Evolutionary conservation across 2,888 invertebrate genomes (phyloP), one percentile per base, ranked within the genome.

Genomic region (Dromius quadrimaculatus): DNA sequence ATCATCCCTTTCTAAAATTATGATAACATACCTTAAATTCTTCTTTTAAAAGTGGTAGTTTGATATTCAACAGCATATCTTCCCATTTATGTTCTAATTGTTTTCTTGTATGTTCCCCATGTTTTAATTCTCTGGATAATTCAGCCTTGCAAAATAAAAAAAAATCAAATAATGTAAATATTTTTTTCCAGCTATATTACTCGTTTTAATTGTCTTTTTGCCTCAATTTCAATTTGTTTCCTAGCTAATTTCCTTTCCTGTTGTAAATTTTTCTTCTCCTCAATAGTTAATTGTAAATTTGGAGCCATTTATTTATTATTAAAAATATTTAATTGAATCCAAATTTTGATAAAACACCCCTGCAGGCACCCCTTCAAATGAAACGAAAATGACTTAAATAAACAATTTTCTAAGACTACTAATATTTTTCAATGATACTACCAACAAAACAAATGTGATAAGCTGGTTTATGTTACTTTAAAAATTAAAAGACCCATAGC

Each of bases 61-160:
- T 68, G 15, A 68, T 34, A 3, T 59, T 5, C 28, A 59, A 11
- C 32, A 59, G 32, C 6, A 43, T 59, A 43, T 32, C 2, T 9
- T 32, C 5, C 68, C 68, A 68, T 43, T 28, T 43, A 19, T 15
- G 1, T 28, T 59, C 59, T 9, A 68, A 43, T 45, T 59, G 20
- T n/a, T 28, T 32, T 20, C 43, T 57, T 11, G 17, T 34, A 11
- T 17, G 15, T 20, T 17, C 17, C n/a, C 59, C 68, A 59, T 43
- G 32, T 59, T 59, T 17, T 59, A 68, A 32, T 68, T 68, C 68
- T 45, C 68, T 68, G n/a, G 28, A 1, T 59, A 68, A 20, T 6
- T 43, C n/a, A 2, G 41, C 68, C 68, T 68, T 22, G 2, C n/a
- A 32, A 32, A 59, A 57, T 17, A 19, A 34, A 11, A 38, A 38